Evolutionary conservation across 1,140 invertebrate genomes (phyloP).

Genomic region (Solenopsis invicta): DNA sequence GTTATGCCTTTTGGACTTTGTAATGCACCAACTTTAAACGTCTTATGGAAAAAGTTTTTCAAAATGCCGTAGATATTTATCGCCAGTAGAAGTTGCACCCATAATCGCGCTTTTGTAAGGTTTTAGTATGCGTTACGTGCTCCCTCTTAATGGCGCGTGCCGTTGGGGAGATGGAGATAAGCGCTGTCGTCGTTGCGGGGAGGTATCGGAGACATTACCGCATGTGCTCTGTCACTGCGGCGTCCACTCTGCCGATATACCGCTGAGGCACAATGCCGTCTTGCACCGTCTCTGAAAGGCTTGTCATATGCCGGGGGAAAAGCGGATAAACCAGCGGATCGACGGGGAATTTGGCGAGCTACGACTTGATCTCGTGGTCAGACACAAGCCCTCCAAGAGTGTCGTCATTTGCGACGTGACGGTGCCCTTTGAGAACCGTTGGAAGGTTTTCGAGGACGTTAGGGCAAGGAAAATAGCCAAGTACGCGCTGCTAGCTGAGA

Average conservation of each 20-base stretch:
- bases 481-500: background rate
- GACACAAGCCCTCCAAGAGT: conserved; percentile 3
- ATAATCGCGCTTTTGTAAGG: too few species aligned
- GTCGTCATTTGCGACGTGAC: conserved; percentile 9
- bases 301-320: background rate
- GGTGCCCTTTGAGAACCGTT: conserved; percentile 17
- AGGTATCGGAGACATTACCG: background rate
- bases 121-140: too few species aligned
- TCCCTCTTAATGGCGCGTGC: background rate
- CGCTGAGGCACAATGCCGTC: background rate
- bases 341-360: background rate
- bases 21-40: too few species aligned
- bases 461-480: background rate
- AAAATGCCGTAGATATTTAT: too few species aligned
- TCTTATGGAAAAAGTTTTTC: too few species aligned
- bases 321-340: background rate
- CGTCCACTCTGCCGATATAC: background rate
- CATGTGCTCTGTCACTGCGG: background rate
- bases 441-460: background rate
- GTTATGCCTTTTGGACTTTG: too few species aligned
- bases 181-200: background rate
- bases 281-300: background rate
- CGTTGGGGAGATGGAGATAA: background rate
- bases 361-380: background rate
- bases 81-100: too few species aligned